phyloP scores from a whole-genome alignment of 2,113 vertebrate genomes.

The Platichthys flesus region DNA sequence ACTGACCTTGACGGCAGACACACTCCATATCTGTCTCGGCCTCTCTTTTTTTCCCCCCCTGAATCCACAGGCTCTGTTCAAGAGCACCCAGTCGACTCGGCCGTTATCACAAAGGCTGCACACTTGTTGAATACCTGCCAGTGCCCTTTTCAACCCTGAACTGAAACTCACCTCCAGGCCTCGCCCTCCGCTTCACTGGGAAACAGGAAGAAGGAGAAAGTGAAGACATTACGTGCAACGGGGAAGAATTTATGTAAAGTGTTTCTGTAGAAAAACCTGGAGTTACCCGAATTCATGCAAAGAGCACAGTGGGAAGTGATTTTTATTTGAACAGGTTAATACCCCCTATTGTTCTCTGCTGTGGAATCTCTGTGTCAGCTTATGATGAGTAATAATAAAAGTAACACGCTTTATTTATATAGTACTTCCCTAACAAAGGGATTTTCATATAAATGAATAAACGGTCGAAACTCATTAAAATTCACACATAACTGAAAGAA shows the following conservation, averaged over 20 bases:
- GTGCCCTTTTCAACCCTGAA: conserved; percentile 81
- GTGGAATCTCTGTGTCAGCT: conserved; percentile 13
- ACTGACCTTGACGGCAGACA: conserved; percentile 69
- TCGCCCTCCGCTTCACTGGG: conserved; percentile 70
- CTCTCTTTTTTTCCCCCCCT: background rate
- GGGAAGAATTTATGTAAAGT: conserved; percentile 8
- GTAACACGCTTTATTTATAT: background rate
- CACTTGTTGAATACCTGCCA: conserved; percentile 76
- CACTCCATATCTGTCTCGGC: conserved; percentile 61
- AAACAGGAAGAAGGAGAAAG: conserved; percentile 79
- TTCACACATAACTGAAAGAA: too few species aligned
- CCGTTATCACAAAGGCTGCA: conserved; percentile 61
- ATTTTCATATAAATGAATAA: background rate
- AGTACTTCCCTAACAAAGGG: background rate
- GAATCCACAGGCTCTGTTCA: conserved; percentile 58
- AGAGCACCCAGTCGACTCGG: conserved; percentile 49
- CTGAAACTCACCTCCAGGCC: conserved; percentile 79
- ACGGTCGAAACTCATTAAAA: too few species aligned
- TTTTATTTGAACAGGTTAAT: conserved; percentile 41
- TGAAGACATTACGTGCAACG: conserved; percentile 37
- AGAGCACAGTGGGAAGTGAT: conserved; percentile 13
- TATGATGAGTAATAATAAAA: conserved; percentile 5
- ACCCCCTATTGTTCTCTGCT: conserved; percentile 52
- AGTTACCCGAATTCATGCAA: conserved; percentile 8
- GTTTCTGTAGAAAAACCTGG: conserved; percentile 14